phyloP scores from a whole-genome alignment of 2,797 vertebrate genomes.

The Enteromius viviparus region DNA sequence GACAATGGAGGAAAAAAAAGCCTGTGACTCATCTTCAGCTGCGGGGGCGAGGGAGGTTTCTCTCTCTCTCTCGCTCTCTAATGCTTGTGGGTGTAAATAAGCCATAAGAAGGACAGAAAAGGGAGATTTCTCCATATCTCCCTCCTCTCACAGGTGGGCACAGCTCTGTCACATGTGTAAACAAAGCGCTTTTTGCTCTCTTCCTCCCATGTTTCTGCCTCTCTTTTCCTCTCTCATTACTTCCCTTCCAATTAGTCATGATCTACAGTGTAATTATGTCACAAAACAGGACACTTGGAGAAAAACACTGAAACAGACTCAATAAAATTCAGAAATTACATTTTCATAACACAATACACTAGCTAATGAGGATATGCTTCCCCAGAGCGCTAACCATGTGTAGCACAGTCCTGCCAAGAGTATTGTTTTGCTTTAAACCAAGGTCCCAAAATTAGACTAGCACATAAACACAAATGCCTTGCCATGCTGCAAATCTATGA shows the following conservation, averaged over 20 bases:
- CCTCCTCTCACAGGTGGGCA: slow-evolving; percentile 46
- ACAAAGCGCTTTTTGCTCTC: slow-evolving; percentile 50
- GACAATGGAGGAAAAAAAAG: slow-evolving; percentile 20
- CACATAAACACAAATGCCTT: not conserved
- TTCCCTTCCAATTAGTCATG: slow-evolving; percentile 33
- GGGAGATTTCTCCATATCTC: slow-evolving; percentile 45
- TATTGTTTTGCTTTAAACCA: not conserved
- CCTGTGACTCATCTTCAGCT: slow-evolving; percentile 48
- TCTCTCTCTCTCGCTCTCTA: slow-evolving; percentile 38
- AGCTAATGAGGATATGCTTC: slow-evolving; percentile 21
- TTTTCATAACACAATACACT: not conserved
- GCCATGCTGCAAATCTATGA: not conserved
- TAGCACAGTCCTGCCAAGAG: not conserved
- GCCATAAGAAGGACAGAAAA: slow-evolving; percentile 35
- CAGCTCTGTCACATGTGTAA: slow-evolving; percentile 33
- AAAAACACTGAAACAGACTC: slow-evolving; percentile 23
- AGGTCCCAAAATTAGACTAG: not conserved
- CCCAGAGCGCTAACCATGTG: not conserved
- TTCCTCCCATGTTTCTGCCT: slow-evolving; percentile 50
- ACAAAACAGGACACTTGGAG: slow-evolving; percentile 20
- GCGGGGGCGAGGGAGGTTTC: slow-evolving; percentile 54
- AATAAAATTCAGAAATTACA: not conserved
- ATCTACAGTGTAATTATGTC: slow-evolving; percentile 25
- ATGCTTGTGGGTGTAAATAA: slow-evolving; percentile 45
- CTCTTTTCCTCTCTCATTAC: slow-evolving; percentile 7